Percentiles rank a stretch among this genome's conserved stretches.
Conservation (phyloP, 2,113 vertebrate genomes). For the Alethe castanea region DNA sequence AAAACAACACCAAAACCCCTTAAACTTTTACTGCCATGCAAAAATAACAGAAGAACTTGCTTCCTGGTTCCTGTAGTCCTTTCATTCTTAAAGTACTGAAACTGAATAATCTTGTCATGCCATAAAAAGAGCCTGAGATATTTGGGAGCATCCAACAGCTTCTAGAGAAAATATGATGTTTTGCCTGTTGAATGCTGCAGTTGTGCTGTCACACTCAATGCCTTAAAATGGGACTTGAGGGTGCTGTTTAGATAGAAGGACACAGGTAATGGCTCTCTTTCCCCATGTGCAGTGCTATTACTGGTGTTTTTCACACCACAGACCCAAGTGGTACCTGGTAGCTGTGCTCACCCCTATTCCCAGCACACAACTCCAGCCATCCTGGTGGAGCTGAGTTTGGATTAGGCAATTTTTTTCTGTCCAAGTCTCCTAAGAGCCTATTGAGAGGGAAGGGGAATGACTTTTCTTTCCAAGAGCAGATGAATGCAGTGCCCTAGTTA, state of each 20-base stretch:
- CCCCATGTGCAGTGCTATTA: not conserved
- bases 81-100: not conserved
- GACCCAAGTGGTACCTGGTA: not conserved
- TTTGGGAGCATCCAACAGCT: not conserved
- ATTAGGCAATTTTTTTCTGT: not conserved
- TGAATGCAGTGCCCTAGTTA: constrained; percentile 2
- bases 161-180: not conserved
- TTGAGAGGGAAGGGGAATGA: not conserved
- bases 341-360: not conserved
- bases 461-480: not conserved
- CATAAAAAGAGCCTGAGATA: not conserved
- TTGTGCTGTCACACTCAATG: fast-evolving
- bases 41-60: not conserved
- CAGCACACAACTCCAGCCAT: not conserved
- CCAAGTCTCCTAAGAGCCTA: not conserved
- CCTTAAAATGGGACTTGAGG: not conserved
- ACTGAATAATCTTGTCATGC: not conserved
- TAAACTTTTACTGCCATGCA: not conserved
- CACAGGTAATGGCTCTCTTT: not conserved
- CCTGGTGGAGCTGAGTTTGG: not conserved
- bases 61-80: not conserved
- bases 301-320: not conserved
- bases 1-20: not conserved
- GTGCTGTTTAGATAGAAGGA: not conserved
- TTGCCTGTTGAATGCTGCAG: not conserved